phyloP scores from a whole-genome alignment of 2,797 vertebrate genomes.

The Hippopotamyrus pictus region DNA sequence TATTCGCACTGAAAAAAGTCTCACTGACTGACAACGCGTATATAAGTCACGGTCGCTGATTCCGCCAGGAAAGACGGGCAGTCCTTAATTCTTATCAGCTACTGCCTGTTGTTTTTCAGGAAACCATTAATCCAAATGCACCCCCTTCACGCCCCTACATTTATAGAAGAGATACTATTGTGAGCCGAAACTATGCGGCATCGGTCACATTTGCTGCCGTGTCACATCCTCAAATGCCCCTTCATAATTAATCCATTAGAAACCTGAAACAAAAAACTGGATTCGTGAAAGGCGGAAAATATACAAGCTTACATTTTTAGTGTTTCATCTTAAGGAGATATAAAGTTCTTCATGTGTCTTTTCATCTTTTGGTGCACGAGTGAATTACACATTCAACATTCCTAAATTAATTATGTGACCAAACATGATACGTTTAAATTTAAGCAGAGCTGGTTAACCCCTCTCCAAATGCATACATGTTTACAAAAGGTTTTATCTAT shows the following conservation, averaged over 20 bases:
- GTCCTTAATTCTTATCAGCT: conserved; percentile 21
- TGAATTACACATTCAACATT: not conserved
- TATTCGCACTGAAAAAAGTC: not conserved
- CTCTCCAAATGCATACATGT: not conserved
- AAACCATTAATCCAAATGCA: conserved; percentile 11
- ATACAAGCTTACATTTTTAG: not conserved
- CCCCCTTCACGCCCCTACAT: not conserved
- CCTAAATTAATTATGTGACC: not conserved
- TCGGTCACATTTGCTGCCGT: not conserved
- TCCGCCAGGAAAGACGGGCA: conserved; percentile 25
- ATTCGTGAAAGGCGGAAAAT: not conserved
- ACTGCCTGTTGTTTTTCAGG: conserved; percentile 23
- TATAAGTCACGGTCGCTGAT: conserved; percentile 35
- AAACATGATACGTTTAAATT: not conserved
- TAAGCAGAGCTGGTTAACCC: not conserved
- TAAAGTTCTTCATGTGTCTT: not conserved
- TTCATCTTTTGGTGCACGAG: not conserved
- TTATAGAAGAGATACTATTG: conserved; percentile 14
- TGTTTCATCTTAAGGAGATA: not conserved
- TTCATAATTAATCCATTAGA: not conserved
- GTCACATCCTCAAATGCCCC: not conserved
- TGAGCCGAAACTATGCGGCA: conserved; percentile 15
- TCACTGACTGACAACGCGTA: not conserved
- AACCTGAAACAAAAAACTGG: not conserved
- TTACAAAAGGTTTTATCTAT: not conserved